A percentile compares a stretch with the other conserved stretches of the same genome.
Conservation (phyloP, 2,888 invertebrate species). For the Brachyptera risi region DNA sequence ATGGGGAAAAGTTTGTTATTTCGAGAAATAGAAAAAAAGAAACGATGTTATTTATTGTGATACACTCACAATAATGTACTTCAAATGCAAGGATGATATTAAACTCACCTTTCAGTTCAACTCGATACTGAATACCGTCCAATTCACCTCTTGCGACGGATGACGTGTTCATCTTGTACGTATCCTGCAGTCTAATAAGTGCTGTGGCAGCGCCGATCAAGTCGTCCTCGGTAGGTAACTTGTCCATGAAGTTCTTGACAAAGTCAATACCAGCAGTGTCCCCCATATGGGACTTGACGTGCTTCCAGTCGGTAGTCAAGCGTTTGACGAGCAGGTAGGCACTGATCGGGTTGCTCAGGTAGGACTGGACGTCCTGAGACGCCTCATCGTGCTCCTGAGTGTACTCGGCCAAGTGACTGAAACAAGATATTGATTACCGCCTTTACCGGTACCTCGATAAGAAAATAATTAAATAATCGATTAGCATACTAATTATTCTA, state of each 20-base stretch:
- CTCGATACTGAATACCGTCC: constrained; percentile 76
- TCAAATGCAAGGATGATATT: too few species aligned
- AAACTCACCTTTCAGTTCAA: constrained; percentile 39
- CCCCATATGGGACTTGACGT: constrained; percentile 71
- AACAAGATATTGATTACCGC: too few species aligned
- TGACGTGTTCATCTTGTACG: constrained; percentile 78
- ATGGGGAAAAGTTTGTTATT: too few species aligned
- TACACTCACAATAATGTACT: too few species aligned
- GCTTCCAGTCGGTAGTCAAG: constrained; percentile 87
- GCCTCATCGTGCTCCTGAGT: constrained; percentile 69
- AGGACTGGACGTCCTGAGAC: constrained; percentile 70
- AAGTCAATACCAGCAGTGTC: constrained; percentile 67
- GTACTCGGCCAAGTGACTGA: constrained; percentile 70
- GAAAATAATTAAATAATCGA: too few species aligned
- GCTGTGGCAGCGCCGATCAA: constrained; percentile 94
- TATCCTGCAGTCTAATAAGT: constrained; percentile 75
- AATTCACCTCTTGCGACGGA: constrained; percentile 85
- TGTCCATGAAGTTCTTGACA: constrained; percentile 71
- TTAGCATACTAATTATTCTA: too few species aligned
- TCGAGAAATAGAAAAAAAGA: too few species aligned
- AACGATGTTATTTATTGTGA: too few species aligned
- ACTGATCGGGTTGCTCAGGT: constrained; percentile 90
- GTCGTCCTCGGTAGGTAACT: constrained; percentile 91
- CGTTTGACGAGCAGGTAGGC: constrained; percentile 92
- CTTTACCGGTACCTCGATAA: too few species aligned